Evolutionary conservation across 2,888 invertebrate genomes (phyloP).

Genomic region (Chorisops tibialis): DNA sequence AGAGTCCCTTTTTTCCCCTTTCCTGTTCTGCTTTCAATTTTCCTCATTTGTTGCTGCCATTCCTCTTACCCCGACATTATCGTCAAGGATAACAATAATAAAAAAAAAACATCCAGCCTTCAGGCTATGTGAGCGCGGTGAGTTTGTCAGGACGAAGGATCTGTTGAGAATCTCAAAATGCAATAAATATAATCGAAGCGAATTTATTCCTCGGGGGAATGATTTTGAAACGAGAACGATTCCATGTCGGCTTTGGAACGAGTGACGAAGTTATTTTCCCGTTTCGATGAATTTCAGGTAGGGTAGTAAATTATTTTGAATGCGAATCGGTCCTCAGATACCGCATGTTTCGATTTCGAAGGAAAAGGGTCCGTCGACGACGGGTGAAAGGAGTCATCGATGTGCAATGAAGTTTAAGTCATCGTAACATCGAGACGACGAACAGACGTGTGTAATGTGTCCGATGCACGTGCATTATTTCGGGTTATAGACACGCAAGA

Average conservation of each 20-base stretch:
- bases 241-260: background rate
- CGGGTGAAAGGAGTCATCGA: background rate
- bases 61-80: no score
- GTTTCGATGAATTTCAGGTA: conserved; percentile 8
- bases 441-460: conserved; percentile 1
- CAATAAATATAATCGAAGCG: conserved; percentile 18
- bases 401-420: conserved; percentile 4
- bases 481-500: background rate
- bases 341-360: background rate
- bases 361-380: background rate
- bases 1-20: background rate
- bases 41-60: conserved; percentile 1
- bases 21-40: conserved; percentile 3
- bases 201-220: background rate
- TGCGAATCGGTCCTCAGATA: background rate
- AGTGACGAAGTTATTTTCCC: conserved; percentile 17
- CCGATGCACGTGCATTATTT: conserved; percentile 1
- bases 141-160: no score
- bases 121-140: no score
- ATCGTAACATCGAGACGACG: background rate
- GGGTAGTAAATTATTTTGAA: conserved; percentile 1
- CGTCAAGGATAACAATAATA: no score
- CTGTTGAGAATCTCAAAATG: conserved; percentile 12
- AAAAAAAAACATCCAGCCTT: no score
- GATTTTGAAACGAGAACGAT: background rate